Evolutionary conservation across 2,113 vertebrate species (phyloP), one percentile per base, ranked within the genome.

Genomic region (Plotosus lineatus): DNA sequence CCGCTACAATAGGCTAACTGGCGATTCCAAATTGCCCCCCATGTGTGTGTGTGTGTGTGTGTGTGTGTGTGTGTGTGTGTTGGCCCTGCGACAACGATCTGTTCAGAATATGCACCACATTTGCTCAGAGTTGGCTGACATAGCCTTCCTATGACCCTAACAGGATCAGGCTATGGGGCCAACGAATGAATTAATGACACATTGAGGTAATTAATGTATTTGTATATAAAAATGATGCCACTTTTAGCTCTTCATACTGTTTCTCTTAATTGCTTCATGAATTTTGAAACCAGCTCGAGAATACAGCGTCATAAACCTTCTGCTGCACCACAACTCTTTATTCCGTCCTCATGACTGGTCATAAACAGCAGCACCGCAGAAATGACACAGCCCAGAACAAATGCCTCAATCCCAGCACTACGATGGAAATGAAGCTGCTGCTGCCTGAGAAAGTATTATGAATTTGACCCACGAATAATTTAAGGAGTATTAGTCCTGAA

Each of bases 401-500:
- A 84, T 78, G 80, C 85, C 86, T 91, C 78, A 84, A 82, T 85
- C 87, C 79, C 77, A 46, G 53, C 74, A 71, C 74, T 78, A 82
- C 81, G 86, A 76, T 51, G 21, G 40, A 75, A 82, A 86, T 40
- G 78, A 86, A 74, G 80, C 79, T 23, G 26, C 79, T 86, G 88
- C 85, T 86, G 89, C 83, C 80, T 82, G 75, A 76, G 81, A 86
- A 90, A 84, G 77, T 82, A 87, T 90, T 88, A 89, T 91, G 84
- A 89, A 89, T 90, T 69, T 60, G 50, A 79, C 79, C 87, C 86
- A 89, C 88, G 83, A 92, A 91, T 92, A 91, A 90, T 89, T 88
- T 83, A 77, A 75, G 77, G 82, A 66, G 75, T 81, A 87, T 72
- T 71, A 89, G 50, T 83, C 81, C 60, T 69, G 31, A 71, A 86